These are phyloP conservation scores for Drosophila heteroneura DNA, from an alignment of 2,888 invertebrate genomes.

Conservation along the genomic window DNA sequence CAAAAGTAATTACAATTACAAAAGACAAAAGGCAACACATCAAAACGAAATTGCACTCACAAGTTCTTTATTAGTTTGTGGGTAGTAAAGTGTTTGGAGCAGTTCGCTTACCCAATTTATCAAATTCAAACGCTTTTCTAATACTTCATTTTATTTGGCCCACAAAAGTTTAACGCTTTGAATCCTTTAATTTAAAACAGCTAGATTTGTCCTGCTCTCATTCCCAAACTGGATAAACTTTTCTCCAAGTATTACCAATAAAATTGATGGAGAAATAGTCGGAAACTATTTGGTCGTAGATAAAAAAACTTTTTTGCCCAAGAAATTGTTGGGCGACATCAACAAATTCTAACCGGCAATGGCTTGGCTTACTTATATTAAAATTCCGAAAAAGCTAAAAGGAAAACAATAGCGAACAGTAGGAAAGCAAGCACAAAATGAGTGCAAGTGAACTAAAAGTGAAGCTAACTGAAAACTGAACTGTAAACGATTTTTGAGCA, in stretches of 20 bases:
- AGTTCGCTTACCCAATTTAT: conserved; percentile 49
- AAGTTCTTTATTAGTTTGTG: conserved; percentile 63
- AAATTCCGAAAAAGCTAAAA: conserved; percentile 55
- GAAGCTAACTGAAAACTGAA: conserved; percentile 63
- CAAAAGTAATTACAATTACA: conserved; percentile 73
- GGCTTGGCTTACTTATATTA: conserved; percentile 77
- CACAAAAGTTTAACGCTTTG: conserved; percentile 69
- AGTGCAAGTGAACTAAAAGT: conserved; percentile 66
- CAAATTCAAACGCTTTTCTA: conserved; percentile 61
- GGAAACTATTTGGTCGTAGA: conserved; percentile 79
- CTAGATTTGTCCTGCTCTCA: conserved; percentile 9
- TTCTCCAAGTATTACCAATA: conserved; percentile 80
- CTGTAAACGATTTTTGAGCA: conserved; percentile 59
- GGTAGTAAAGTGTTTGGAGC: conserved; percentile 21
- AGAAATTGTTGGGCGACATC: conserved; percentile 19
- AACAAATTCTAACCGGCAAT: conserved; percentile 52
- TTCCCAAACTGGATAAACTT: conserved; percentile 60
- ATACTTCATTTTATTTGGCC: conserved; percentile 51
- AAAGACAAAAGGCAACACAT: conserved; percentile 57
- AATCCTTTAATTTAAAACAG: conserved; percentile 76
- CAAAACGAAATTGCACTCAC: conserved; percentile 51
- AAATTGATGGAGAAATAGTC: conserved; percentile 81
- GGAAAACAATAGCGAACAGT: conserved; percentile 14
- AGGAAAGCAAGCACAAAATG: conserved; percentile 28
- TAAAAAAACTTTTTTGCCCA: conserved; percentile 62